phyloP scores from a whole-genome alignment of 2,113 vertebrate species.

The Rhombomys opimus region DNA sequence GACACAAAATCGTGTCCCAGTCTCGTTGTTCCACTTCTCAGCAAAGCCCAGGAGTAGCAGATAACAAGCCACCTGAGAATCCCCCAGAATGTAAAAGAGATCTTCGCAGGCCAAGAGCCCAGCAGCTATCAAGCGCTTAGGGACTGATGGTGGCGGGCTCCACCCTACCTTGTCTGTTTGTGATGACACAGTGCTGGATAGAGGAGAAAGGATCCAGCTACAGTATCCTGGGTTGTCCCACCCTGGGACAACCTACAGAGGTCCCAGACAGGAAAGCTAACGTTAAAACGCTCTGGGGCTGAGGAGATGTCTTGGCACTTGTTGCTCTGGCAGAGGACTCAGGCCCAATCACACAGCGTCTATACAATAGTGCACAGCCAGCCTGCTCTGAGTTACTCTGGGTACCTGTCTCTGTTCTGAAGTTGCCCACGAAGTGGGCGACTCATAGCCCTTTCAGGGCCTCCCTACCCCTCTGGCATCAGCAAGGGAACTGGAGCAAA shows the following conservation, averaged over 20 bases:
- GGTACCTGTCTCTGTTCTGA: background rate
- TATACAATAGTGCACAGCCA: background rate
- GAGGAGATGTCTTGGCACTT: background rate
- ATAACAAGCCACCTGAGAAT: conserved; percentile 55
- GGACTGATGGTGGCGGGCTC: background rate
- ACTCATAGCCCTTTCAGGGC: no score
- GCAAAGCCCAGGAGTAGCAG: conserved; percentile 6
- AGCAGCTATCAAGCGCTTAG: background rate
- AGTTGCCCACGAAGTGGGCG: background rate
- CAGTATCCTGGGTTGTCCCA: background rate
- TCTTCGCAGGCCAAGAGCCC: background rate
- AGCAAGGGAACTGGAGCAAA: background rate
- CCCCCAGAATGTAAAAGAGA: background rate
- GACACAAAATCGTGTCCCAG: background rate
- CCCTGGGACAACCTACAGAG: background rate
- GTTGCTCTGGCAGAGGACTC: background rate
- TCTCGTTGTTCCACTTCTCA: conserved; percentile 53
- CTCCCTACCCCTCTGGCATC: background rate
- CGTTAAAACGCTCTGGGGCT: background rate
- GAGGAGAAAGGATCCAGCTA: background rate
- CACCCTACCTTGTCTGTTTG: background rate
- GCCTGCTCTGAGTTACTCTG: background rate
- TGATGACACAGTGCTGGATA: background rate
- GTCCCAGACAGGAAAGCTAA: background rate
- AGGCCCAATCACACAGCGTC: background rate